Base-by-base conservation (phyloP, 1,140 invertebrate genomes). In the Parasteatoda tepidariorum region DNA sequence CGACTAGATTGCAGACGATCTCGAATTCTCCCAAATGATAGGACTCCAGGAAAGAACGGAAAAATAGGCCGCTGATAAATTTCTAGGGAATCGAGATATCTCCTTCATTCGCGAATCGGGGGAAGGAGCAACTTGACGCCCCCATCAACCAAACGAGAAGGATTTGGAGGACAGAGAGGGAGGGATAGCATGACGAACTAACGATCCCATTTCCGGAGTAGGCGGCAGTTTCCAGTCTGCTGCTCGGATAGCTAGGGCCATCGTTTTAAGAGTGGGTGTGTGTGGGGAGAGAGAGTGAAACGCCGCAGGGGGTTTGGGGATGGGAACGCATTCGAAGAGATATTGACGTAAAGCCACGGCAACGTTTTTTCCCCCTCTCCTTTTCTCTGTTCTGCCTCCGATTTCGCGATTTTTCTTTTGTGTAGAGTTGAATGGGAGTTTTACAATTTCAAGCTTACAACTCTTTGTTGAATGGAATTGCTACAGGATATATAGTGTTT, bases 181-280 rank as follows among this genome's bases (percentile, higher is more conserved):
- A 48, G 38, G 74, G 38, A 38, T 22, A 7, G 61, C 31, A 31
- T 48, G 57, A 48, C 34, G 74, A 38, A 64, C 62, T 78, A 78
- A 78, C 74, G 74, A 66, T 66, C 74, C 41, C 74, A 78, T 78
- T 78, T 78, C 74, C 74, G 74, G 61, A 66, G 74, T 78, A 76
- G 74, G 61, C 74, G 74, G 74, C 74, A 78, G 57, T 66, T 78
- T 66, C 74, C 55, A 61, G 68, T 71, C 68, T 26, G 68, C 41
- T 71, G 71, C 30, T 18, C 11, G 71, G 41, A 9, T 34, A 24
- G 68, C 24, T 54, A 48, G 48, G 48, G 68, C 41, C 48, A 48
- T 48, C 38, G 38, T 48, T 48, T 48, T 48, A 9, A 18, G 38
- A 48, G 38, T 9, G 4, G 38, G 38, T 6, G 38, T 6, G 18